Conservation (phyloP, 37 sponge, comb jelly and placozoan species). For the Oopsacas minuta region DNA sequence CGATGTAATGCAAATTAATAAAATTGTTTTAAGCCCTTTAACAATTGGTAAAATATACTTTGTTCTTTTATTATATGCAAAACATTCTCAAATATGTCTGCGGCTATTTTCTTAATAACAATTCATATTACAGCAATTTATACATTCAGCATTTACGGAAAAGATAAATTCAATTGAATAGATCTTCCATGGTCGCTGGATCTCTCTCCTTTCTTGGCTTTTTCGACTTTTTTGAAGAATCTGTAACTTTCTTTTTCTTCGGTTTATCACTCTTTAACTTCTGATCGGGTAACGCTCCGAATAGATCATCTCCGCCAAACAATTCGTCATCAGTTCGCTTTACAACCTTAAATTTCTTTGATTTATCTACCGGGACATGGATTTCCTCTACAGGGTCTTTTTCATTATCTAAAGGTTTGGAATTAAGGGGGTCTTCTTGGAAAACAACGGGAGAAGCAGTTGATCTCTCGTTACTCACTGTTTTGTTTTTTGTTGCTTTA, state of each 20-base stretch:
- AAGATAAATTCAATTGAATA: background rate
- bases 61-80: no score
- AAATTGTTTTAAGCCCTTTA: no score
- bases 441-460: background rate
- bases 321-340: background rate
- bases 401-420: background rate
- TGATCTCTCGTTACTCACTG: background rate
- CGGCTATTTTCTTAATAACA: background rate
- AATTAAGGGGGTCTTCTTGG: background rate
- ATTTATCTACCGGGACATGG: background rate
- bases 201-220: background rate
- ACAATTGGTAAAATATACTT: no score
- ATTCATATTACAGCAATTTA: constrained; percentile 5
- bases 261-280: background rate
- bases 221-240: background rate
- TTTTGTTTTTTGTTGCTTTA: background rate
- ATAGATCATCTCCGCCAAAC: background rate
- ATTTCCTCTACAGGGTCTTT: background rate
- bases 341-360: background rate
- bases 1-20: no score
- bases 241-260: background rate
- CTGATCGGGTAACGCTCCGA: background rate
- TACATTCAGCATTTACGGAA: background rate
- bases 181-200: background rate
- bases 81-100: background rate